Percentiles rank a stretch among this genome's conserved stretches.
Conservation (phyloP, 2,113 vertebrate genomes). For the Phrynosoma blainvillii region DNA sequence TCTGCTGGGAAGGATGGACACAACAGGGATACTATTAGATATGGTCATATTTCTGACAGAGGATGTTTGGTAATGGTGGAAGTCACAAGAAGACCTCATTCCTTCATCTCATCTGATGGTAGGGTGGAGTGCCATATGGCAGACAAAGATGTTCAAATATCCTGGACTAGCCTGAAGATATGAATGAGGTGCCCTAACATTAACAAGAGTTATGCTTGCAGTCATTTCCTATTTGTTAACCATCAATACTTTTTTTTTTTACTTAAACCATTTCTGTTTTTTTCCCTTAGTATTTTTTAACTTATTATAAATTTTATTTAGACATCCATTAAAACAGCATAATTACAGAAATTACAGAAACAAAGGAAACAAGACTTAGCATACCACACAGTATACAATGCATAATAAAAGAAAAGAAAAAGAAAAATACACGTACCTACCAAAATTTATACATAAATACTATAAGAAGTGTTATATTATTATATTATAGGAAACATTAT, state of each 20-base stretch:
- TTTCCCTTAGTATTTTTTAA: not conserved
- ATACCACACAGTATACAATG: too few species aligned
- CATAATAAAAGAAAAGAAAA: too few species aligned
- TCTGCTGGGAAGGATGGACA: not conserved
- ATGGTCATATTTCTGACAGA: not conserved
- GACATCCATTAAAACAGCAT: too few species aligned
- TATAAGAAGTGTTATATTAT: too few species aligned
- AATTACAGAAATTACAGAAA: too few species aligned
- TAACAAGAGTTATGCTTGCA: not conserved
- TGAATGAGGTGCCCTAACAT: not conserved
- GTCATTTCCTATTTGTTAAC: not conserved
- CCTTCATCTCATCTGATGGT: not conserved
- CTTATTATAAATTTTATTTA: too few species aligned
- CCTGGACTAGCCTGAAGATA: not conserved
- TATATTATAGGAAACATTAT: too few species aligned
- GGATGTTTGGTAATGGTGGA: not conserved
- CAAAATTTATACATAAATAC: too few species aligned
- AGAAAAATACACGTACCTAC: too few species aligned
- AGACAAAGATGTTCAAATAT: fast-evolving
- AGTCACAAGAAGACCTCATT: not conserved
- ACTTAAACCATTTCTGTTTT: not conserved
- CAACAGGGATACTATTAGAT: not conserved
- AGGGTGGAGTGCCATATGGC: not conserved
- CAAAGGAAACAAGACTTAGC: too few species aligned
- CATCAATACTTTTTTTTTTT: not conserved